Evolutionary conservation across 2,888 invertebrate species (phyloP).

Genomic region (Prenolepis imparis): DNA sequence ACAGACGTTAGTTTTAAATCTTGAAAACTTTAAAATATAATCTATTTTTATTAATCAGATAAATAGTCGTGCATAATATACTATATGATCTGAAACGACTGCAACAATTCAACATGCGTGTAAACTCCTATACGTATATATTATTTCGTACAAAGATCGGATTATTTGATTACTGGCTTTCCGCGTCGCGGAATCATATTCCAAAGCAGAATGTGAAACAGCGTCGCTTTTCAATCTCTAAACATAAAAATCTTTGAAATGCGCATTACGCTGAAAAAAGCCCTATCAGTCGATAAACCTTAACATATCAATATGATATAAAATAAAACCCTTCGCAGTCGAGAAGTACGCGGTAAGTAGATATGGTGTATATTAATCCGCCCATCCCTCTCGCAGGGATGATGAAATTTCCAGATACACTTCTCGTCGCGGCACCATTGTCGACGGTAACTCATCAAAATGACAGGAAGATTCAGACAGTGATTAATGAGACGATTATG

Average conservation of each 20-base stretch:
- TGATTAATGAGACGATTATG: constrained; percentile 47
- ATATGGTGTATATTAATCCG: constrained; percentile 12
- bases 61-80: no score
- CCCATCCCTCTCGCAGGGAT: neutral
- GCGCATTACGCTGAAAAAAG: neutral
- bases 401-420: constrained; percentile 25
- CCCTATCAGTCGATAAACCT: neutral
- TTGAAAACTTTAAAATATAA: no score
- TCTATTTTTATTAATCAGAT: neutral
- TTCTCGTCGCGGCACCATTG: constrained; percentile 22
- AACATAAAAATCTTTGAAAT: constrained; percentile 28
- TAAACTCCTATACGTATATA: neutral
- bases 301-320: neutral
- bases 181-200: constrained; percentile 2
- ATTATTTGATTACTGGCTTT: constrained; percentile 42
- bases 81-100: neutral
- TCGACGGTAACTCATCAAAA: constrained; percentile 31
- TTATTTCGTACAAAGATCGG: constrained; percentile 2
- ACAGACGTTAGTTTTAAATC: no score
- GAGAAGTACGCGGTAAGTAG: neutral
- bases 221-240: constrained; percentile 11
- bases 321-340: constrained; percentile 20
- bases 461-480: constrained; percentile 17
- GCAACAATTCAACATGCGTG: constrained; percentile 32
- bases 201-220: constrained; percentile 28